Base-by-base conservation (phyloP, 2,888 invertebrate genomes). In the Elegia similella region DNA sequence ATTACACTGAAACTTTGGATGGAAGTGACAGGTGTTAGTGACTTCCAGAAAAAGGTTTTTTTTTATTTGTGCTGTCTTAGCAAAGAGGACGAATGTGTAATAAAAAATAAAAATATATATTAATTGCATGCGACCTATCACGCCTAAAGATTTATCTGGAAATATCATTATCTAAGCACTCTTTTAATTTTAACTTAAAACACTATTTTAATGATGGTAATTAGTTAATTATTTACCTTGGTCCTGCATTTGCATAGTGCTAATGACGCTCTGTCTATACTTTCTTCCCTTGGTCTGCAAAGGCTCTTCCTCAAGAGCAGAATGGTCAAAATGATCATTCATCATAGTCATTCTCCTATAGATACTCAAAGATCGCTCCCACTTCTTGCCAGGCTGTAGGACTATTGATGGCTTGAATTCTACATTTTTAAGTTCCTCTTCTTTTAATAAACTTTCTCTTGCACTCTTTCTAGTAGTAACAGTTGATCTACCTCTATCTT, bases 321-420 rank as follows among this genome's bases (percentile, higher is more conserved):
- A 82, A 55, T 77, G 72, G 67, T 90, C 79, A 64, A 80, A 82
- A 64, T 76, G 67, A 70, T 88, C 79, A 60, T 75, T 82, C 76
- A 79, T 88, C 70, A 78, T 84, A 57, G 86, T 92, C 74, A 92
- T 85, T 69, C 90, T 88, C 63, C 87, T 93, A 69, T 93, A 92
- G 60, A 92, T 92, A 61, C 92, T 93, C 6, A 95, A 72, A 0
- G 95, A 94, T 69, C 95, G 92, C 52, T 94, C 92, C 94, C 95
- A 95, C 72, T 93, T 90, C 73, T 94, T 95, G 0, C 95, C 95
- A 10, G 95, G 93, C 65, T 93, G 93, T 1, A 95, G 76, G 10
- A 92, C 81, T 64, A 94, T 84, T 2, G 66, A 70, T 52, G 75
- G 76, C 67, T 81, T 85, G 17, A 59, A n/a, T 29, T 79, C 78